These are phyloP conservation scores for Boloria euphrosyne DNA, from an alignment of 2,888 invertebrate species.

Conservation along the genomic window DNA sequence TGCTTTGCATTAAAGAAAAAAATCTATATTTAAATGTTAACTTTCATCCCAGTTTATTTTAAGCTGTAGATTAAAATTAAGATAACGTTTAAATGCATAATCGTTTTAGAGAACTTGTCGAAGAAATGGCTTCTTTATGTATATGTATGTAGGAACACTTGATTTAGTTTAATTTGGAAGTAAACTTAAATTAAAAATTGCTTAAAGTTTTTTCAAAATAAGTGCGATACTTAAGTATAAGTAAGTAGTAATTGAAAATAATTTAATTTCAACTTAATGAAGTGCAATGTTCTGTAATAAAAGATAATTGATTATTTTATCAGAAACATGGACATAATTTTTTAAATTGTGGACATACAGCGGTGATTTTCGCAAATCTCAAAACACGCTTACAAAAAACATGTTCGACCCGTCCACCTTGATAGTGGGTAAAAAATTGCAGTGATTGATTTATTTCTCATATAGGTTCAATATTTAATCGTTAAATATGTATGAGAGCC, in stretches of 20 bases:
- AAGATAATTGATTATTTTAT: slow-evolving; percentile 7
- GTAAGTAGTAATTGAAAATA: background rate
- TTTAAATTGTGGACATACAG: slow-evolving; percentile 12
- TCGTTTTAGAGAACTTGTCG: too few species aligned
- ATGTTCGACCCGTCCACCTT: slow-evolving; percentile 30
- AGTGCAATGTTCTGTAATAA: slow-evolving; percentile 10
- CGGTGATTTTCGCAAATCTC: slow-evolving; percentile 21
- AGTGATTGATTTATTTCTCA: slow-evolving; percentile 52
- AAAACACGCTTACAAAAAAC: slow-evolving; percentile 25
- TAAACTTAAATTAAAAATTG: too few species aligned
- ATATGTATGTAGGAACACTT: too few species aligned
- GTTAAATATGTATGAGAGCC: slow-evolving; percentile 58
- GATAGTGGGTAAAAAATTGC: slow-evolving; percentile 43
- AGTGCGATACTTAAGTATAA: too few species aligned
- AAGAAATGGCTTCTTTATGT: too few species aligned
- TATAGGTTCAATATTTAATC: slow-evolving; percentile 58
- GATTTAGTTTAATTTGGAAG: too few species aligned
- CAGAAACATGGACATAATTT: background rate
- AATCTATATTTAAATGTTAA: too few species aligned
- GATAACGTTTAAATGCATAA: too few species aligned
- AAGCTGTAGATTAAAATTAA: too few species aligned
- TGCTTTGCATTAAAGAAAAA: too few species aligned
- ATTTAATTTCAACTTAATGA: background rate
- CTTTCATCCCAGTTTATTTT: too few species aligned
- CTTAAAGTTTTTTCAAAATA: too few species aligned